Conservation (phyloP, 2,888 invertebrate species). For the Globia sparganii region DNA sequence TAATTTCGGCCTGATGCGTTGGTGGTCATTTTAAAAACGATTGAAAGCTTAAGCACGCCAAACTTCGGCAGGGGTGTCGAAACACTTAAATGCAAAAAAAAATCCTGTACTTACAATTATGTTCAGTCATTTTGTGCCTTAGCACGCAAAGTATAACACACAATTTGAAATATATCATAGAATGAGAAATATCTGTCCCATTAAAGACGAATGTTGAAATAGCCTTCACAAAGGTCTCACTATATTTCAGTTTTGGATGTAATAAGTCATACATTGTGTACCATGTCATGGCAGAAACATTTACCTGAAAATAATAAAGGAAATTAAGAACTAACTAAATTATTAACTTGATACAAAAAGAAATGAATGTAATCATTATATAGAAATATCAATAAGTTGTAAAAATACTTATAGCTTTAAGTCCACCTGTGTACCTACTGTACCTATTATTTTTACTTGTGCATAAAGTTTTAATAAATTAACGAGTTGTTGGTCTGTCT, state of each 20-base stretch:
- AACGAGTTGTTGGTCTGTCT: not conserved
- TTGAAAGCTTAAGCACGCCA: not conserved
- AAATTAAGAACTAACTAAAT: too few relatives aligned
- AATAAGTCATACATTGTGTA: slow-evolving; percentile 70
- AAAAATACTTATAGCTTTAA: not conserved
- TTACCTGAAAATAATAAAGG: slow-evolving; percentile 68
- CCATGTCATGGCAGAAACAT: slow-evolving; percentile 75
- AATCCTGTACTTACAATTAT: slow-evolving; percentile 70
- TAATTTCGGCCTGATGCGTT: not conserved
- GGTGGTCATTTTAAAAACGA: not conserved
- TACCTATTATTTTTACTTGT: too few relatives aligned
- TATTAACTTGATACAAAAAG: not conserved
- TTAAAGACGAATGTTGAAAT: slow-evolving; percentile 56
- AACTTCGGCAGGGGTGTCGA: slow-evolving; percentile 1
- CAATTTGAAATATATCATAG: slow-evolving; percentile 69
- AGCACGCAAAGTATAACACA: slow-evolving; percentile 71
- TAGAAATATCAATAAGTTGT: not conserved
- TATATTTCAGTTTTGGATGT: slow-evolving; percentile 57
- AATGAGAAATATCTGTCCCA: slow-evolving; percentile 22
- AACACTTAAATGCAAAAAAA: not conserved
- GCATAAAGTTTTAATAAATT: not conserved
- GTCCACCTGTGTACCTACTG: not conserved
- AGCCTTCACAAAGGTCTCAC: slow-evolving; percentile 58
- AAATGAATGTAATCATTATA: not conserved
- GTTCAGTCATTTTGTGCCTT: slow-evolving; percentile 67